Evolutionary conservation across 2,113 vertebrate genomes (phyloP), one percentile per base, ranked within the genome.

Genomic region (Muntiacus reevesi): DNA sequence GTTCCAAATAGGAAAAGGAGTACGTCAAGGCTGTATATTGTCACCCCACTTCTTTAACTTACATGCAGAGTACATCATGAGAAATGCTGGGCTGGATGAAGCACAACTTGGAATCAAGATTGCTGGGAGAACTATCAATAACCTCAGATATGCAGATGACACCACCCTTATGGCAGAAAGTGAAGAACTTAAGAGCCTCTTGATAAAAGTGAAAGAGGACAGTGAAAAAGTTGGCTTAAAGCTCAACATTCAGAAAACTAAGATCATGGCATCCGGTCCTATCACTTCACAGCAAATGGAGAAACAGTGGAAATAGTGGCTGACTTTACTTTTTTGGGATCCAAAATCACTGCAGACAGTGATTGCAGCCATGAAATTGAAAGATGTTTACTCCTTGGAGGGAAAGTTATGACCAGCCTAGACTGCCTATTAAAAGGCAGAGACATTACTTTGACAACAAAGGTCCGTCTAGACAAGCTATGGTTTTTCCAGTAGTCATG

Each of bases 41-140:
- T n/a, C 62, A 67, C 7, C 7, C 16, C 19, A 33, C 33, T 67
- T n/a, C n/a, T 67, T 67, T 67, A n/a, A 67, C 16, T 67, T 67
- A 4, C 19, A 67, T n/a, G 62, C 33, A n/a, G 62, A n/a, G 16
- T 67, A n/a, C 16, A 19, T 67, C 62, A 67, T 19, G 16, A n/a
- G 3, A 67, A 67, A n/a, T 0, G 0, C 16, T n/a, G 16, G 16
- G 16, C 33, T 67, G 33, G 62, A 67, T 1, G 62, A 67, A 67
- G 4, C 16, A 19, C 62, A 67, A 67, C 33, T 16, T 67, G 62
- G 33, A 67, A 67, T n/a, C 33, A 67, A n/a, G 33, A 8, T 67
- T 67, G 33, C 62, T 7, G 1, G 62, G 62, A 67, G 8, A 67
- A n/a, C n/a, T 19, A n/a, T 67, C 16, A 64, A 64, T 33, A 64